These are phyloP conservation scores for Sebastes trivittatus DNA, from an alignment of 2,797 vertebrate genomes.

Conservation along the genomic window DNA sequence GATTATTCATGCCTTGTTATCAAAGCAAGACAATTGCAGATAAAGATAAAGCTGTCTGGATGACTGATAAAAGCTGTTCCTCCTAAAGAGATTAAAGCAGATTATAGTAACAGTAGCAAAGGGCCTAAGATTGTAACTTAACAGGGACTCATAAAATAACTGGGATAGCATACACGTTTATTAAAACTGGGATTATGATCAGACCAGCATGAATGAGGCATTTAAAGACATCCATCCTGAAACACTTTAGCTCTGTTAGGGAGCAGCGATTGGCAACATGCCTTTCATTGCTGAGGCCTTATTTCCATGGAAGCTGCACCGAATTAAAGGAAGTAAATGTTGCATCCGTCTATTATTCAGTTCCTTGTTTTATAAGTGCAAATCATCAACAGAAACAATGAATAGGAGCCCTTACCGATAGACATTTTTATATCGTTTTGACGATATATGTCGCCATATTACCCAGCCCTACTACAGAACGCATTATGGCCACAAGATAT, in stretches of 20 bases:
- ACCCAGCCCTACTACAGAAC: neutral
- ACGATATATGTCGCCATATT: neutral
- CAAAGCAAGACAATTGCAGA: constrained; percentile 35
- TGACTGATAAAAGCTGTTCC: constrained; percentile 25
- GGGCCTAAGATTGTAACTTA: neutral
- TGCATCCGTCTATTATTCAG: constrained; percentile 40
- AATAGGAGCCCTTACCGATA: neutral
- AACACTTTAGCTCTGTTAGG: constrained; percentile 9
- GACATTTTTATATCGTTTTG: too few relatives aligned
- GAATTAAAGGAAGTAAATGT: constrained; percentile 22
- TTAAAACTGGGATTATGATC: constrained; percentile 7
- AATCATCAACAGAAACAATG: neutral
- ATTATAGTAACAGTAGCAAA: constrained; percentile 13
- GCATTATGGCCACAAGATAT: neutral
- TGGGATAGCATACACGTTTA: neutral
- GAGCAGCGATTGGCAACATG: constrained; percentile 3
- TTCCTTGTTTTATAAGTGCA: neutral
- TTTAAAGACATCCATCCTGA: constrained; percentile 10
- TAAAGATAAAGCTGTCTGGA: constrained; percentile 1
- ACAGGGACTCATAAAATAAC: neutral
- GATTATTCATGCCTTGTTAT: constrained; percentile 34
- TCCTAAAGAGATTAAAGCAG: constrained; percentile 33
- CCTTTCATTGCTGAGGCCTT: neutral
- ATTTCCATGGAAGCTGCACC: neutral
- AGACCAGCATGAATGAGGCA: neutral